A percentile compares a stretch with the other conserved stretches of the same genome.
phyloP scores from a whole-genome alignment of 1,140 invertebrate species.

The Propsilocerus akamusi region DNA sequence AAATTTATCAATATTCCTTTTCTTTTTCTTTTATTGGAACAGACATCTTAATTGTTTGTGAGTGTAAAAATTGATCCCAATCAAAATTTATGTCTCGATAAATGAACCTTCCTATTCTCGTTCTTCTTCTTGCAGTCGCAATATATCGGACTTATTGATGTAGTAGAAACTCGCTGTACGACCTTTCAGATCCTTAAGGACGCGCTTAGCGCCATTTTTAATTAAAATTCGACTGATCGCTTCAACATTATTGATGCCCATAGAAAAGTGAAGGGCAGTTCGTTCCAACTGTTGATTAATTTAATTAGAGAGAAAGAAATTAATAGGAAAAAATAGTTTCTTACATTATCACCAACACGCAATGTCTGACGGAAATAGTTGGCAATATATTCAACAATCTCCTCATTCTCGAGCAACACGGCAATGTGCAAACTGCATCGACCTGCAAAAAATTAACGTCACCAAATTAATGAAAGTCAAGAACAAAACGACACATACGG shows the following conservation, averaged over 20 bases:
- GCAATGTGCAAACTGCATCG: slow-evolving; percentile 63
- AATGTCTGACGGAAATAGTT: slow-evolving; percentile 50
- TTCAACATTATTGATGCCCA: slow-evolving; percentile 72
- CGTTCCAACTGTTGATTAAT: slow-evolving; percentile 48
- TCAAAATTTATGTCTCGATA: too few relatives aligned
- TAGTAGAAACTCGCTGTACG: slow-evolving; percentile 82
- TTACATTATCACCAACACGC: slow-evolving; percentile 67
- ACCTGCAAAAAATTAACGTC: slow-evolving; percentile 14
- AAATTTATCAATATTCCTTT: too few relatives aligned
- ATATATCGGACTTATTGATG: slow-evolving; percentile 75
- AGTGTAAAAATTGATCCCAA: too few relatives aligned
- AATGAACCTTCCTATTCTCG: too few relatives aligned
- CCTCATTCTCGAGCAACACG: slow-evolving; percentile 56
- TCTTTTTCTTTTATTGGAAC: too few relatives aligned
- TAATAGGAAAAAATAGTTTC: slow-evolving; percentile 15
- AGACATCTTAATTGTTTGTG: too few relatives aligned
- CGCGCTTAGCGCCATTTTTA: slow-evolving; percentile 58
- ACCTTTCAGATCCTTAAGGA: slow-evolving; percentile 70
- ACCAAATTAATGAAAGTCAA: neutral
- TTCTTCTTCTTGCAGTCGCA: slow-evolving; percentile 65
- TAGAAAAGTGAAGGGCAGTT: slow-evolving; percentile 72
- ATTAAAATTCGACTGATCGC: slow-evolving; percentile 58
- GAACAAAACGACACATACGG: too few relatives aligned
- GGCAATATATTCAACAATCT: slow-evolving; percentile 54
- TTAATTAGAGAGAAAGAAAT: neutral